Base-by-base conservation (phyloP, 2,888 invertebrate genomes). In the Galeopsomyia nigrocyanea region DNA sequence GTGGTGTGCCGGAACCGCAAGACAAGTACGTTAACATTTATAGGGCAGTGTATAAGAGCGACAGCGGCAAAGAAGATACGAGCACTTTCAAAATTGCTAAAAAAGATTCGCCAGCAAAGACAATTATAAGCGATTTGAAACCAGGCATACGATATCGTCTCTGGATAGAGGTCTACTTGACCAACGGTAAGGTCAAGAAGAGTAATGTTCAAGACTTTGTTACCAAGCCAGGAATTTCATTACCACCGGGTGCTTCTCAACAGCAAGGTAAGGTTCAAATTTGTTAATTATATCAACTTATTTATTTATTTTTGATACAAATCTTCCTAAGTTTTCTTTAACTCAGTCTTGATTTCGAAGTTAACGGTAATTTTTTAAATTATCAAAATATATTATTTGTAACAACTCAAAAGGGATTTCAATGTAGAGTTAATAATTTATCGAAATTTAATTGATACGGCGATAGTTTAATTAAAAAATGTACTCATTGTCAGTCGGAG, bases 11-110 rank as follows among this genome's bases (percentile, higher is more conserved):
- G 0, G 91, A 94, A 78, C 96, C 96, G 0, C 94, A 95, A 76
- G 95, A 96, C 84, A 94, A 96, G 84, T 96, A 93, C 87, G 94
- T 96, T 63, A 94, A 95, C 78, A 95, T 96, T 80, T 96, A 94
- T 87, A 90, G 95, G 68, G 95, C 95, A 0, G 94, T 95, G 77
- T 94, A 93, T 84, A 92, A 93, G 83, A 92, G 92, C 80, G 93
- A 93, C 82, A 89, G 90, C 14, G 92, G 91, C 50, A 92, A 93
- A 79, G 92, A 94, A 80, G 91, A 92, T 80, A 92, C 89, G 66
- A 92, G 91, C 80, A 91, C 91, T 0, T 94, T 93, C 82, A 93
- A 93, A 86, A 90, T 93, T 50, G 92, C 93, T 13, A 93, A 93
- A 80, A 87, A 92, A 70, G 93, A 93, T 82, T 91, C 92, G 13